A percentile compares a stretch with the other conserved stretches of the same genome.
Conservation (phyloP, 2,888 invertebrate species). For the Sminthurides aquaticus region DNA sequence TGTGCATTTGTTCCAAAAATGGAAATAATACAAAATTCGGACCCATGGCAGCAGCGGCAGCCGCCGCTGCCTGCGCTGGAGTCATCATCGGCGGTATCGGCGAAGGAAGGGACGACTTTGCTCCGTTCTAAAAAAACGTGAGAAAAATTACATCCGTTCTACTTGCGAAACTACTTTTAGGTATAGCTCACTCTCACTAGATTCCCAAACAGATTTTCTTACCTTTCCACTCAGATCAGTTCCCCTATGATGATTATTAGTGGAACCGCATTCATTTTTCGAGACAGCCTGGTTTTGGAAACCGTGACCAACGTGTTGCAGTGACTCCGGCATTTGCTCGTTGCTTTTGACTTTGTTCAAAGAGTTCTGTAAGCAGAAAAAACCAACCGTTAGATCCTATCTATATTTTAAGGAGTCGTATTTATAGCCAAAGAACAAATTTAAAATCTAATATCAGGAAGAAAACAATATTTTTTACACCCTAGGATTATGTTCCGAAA, state of each 20-base stretch:
- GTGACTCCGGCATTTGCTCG: constrained; percentile 21
- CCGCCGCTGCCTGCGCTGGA: constrained; percentile 35
- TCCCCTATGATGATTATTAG: constrained; percentile 18
- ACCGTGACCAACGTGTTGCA: constrained; percentile 16
- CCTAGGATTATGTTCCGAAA: not conserved
- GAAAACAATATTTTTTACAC: not conserved
- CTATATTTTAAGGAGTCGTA: not conserved
- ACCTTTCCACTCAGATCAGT: constrained; percentile 18
- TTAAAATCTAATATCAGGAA: not conserved
- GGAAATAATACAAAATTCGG: constrained; percentile 43
- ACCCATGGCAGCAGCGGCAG: constrained; percentile 38
- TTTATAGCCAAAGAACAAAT: too few species aligned
- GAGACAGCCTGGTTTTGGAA: constrained; percentile 6
- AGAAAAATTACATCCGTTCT: not conserved
- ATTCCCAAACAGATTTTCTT: too few species aligned
- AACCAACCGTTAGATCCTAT: not conserved
- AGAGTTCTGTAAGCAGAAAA: not conserved
- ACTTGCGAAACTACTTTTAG: not conserved
- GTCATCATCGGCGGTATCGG: constrained; percentile 40
- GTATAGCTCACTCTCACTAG: too few species aligned
- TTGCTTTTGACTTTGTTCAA: constrained; percentile 12
- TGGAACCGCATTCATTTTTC: constrained; percentile 16
- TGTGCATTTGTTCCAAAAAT: constrained; percentile 42
- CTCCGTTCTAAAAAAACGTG: constrained; percentile 30
- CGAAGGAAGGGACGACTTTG: constrained; percentile 38